A percentile compares a stretch with the other conserved stretches of the same genome.
Evolutionary conservation across 2,113 vertebrate genomes (phyloP).

Genomic region (Jacana jacana): DNA sequence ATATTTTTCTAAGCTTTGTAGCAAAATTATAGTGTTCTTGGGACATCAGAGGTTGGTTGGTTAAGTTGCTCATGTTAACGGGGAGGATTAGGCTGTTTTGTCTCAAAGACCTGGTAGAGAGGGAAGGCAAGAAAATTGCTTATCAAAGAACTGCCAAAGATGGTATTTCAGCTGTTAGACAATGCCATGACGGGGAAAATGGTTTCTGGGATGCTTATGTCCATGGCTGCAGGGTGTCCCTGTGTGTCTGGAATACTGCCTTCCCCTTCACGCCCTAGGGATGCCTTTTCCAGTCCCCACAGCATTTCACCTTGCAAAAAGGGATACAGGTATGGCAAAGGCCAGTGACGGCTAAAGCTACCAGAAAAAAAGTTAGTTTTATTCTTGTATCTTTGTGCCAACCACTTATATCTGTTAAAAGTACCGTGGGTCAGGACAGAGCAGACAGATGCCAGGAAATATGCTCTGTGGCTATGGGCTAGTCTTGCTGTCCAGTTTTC

Average conservation of each 20-base stretch:
- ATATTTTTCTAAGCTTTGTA: conserved; percentile 2
- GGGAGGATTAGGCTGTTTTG: neutral
- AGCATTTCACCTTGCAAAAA: neutral
- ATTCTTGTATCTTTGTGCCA: neutral
- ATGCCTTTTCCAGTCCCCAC: neutral
- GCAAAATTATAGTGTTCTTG: neutral
- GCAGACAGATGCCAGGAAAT: neutral
- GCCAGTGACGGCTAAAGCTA: neutral
- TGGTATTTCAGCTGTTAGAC: neutral
- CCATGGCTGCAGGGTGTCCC: neutral
- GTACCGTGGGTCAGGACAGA: neutral
- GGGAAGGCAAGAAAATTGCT: neutral
- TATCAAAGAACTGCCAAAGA: neutral
- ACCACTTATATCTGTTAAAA: neutral
- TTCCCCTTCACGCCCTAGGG: neutral
- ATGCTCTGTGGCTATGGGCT: neutral
- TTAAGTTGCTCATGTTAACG: neutral
- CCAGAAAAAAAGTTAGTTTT: neutral
- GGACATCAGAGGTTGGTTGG: neutral
- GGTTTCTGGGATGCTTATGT: neutral
- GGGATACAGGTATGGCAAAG: neutral
- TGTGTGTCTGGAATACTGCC: neutral
- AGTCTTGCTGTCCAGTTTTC: neutral
- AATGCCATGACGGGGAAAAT: neutral
- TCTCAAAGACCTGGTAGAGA: neutral